Evolutionary conservation across 2,113 vertebrate genomes (phyloP).

Genomic region (Catharus bicknelli): DNA sequence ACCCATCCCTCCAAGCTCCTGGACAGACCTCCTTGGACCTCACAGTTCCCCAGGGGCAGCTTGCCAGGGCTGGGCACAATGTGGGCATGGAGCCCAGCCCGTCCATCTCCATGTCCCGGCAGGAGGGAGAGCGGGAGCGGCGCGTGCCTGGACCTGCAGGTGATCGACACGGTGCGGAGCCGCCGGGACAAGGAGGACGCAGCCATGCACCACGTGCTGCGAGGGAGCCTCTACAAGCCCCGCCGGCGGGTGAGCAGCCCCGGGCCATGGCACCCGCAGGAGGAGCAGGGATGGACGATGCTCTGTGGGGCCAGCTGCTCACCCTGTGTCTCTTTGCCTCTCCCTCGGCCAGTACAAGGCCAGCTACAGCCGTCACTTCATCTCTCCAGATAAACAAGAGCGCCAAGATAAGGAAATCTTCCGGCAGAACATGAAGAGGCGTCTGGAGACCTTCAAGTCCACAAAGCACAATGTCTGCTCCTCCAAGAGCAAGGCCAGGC

Average conservation of each 20-base stretch:
- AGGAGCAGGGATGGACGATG: conserved; percentile 26
- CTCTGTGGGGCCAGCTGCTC: neutral
- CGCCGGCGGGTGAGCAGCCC: conserved; percentile 79
- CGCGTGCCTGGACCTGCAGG: conserved; percentile 93
- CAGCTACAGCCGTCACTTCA: conserved; percentile 96
- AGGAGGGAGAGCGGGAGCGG: conserved; percentile 95
- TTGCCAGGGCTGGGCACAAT: neutral
- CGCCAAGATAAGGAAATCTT: conserved; percentile 94
- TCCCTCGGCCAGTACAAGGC: conserved; percentile 86
- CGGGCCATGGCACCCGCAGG: accelerated
- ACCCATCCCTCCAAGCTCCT: neutral
- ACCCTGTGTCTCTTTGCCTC: conserved; percentile 69
- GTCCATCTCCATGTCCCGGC: neutral
- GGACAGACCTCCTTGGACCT: accelerated
- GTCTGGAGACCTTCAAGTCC: conserved; percentile 93
- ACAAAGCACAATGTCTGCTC: conserved; percentile 81
- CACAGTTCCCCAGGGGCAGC: neutral
- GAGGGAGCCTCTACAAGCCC: conserved; percentile 93
- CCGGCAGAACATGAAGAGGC: conserved; percentile 94
- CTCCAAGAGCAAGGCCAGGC: conserved; percentile 82
- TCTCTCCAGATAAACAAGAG: conserved; percentile 88
- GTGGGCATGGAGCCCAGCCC: neutral
- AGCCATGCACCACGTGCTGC: conserved; percentile 90
- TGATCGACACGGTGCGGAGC: conserved; percentile 90
- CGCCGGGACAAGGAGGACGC: conserved; percentile 90